Evolutionary conservation across 2,113 vertebrate genomes (phyloP).

Genomic region (Eclectus roratus): DNA sequence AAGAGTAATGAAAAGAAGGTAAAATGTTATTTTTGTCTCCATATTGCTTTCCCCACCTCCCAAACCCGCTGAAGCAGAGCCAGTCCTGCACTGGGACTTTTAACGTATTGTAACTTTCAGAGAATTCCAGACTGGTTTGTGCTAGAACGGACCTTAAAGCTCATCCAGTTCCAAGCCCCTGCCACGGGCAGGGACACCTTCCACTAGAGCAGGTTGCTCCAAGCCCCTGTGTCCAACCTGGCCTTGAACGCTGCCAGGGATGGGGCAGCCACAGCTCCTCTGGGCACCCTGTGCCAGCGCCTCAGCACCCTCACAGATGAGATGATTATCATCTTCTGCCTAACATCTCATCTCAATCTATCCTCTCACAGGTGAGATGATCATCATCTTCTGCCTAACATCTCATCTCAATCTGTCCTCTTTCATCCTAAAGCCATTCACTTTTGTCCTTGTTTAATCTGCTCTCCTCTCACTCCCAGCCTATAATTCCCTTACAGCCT

Average conservation of each 20-base stretch:
- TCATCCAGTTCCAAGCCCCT: not conserved
- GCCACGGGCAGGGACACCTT: not conserved
- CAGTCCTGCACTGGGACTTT: not conserved
- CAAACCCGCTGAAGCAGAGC: not conserved
- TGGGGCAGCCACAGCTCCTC: not conserved
- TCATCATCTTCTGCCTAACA: not conserved
- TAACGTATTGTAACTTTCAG: not conserved
- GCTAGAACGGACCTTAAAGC: not conserved
- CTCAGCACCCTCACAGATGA: not conserved
- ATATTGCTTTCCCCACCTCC: not conserved
- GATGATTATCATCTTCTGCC: too few relatives aligned
- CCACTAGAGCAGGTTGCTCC: not conserved
- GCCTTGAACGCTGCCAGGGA: not conserved
- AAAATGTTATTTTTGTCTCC: not conserved
- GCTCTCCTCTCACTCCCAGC: not conserved
- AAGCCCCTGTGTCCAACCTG: not conserved
- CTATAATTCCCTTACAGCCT: not conserved
- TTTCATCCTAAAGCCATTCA: not conserved
- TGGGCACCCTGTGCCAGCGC: not conserved
- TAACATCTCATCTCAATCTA: too few relatives aligned
- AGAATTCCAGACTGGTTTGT: not conserved
- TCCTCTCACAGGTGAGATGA: not conserved
- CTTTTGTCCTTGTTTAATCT: not conserved
- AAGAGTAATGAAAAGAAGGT: conserved; percentile 18
- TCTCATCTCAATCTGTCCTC: not conserved